These are phyloP conservation scores for Caenorhabditis sp. DNA, from an alignment of 2,888 invertebrate genomes.

Conservation along the genomic window DNA sequence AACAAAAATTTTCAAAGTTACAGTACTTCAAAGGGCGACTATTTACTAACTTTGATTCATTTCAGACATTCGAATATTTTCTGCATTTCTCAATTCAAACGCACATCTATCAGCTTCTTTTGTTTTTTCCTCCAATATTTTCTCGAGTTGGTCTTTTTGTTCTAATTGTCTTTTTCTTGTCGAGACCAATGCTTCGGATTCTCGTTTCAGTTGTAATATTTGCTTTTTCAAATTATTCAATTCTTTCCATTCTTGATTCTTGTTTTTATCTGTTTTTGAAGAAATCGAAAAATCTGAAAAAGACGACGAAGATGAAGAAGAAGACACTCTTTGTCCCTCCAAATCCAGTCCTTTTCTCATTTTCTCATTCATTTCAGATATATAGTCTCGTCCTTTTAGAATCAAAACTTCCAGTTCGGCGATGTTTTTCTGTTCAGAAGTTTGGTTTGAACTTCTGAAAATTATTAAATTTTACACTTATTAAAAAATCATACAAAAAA, in stretches of 20 bases:
- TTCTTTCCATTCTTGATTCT: constrained; percentile 3
- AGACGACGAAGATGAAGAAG: too few species aligned
- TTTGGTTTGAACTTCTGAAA: not conserved
- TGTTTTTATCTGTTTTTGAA: too few species aligned
- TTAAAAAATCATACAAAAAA: too few species aligned
- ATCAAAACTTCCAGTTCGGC: constrained; percentile 24
- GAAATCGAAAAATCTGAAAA: too few species aligned
- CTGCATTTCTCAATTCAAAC: constrained; percentile 26
- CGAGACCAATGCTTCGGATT: constrained; percentile 24
- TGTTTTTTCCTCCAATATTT: constrained; percentile 15
- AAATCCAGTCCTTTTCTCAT: constrained; percentile 1
- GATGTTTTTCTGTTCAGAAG: constrained; percentile 7
- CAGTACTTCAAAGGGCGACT: not conserved
- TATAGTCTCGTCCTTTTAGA: constrained; percentile 13
- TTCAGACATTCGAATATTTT: constrained; percentile 21
- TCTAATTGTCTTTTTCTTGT: not conserved
- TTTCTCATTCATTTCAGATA: constrained; percentile 19
- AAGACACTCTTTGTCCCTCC: too few species aligned
- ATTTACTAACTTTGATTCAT: constrained; percentile 17
- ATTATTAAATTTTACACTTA: not conserved
- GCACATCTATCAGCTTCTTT: constrained; percentile 23
- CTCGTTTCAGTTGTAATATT: constrained; percentile 29
- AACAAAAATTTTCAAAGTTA: constrained; percentile 1
- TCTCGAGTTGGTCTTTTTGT: constrained; percentile 22
- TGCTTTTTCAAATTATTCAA: constrained; percentile 17